Percentiles rank a stretch among this genome's conserved stretches.
These are phyloP conservation scores for Lagorchestes hirsutus DNA, from an alignment of 2,797 vertebrate genomes.

Conservation along the genomic window DNA sequence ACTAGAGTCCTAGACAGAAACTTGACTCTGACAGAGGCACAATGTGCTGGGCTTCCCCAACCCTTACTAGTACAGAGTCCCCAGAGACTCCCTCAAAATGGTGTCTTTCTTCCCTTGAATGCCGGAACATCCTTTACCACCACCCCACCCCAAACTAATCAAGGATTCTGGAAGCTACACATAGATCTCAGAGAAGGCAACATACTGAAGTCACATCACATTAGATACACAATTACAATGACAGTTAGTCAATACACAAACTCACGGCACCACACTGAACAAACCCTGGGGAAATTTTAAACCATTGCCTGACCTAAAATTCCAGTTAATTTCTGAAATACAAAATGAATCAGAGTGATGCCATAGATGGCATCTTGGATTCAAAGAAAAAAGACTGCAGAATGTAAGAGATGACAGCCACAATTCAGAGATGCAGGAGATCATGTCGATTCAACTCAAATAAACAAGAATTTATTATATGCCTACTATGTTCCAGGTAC, in stretches of 20 bases:
- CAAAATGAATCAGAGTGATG: slow-evolving; percentile 80
- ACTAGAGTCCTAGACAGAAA: neutral
- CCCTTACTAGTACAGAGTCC: neutral
- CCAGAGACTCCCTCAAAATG: slow-evolving; percentile 6
- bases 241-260: slow-evolving; percentile 67
- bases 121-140: neutral
- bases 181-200: slow-evolving; percentile 64
- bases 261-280: slow-evolving; percentile 68
- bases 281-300: slow-evolving; percentile 74
- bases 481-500: neutral
- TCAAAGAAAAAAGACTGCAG: slow-evolving; percentile 60
- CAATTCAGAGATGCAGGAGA: slow-evolving; percentile 74
- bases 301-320: slow-evolving; percentile 76
- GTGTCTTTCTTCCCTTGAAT: slow-evolving; percentile 48
- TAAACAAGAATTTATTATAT: neutral
- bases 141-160: neutral
- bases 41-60: neutral
- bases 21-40: neutral
- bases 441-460: slow-evolving; percentile 68
- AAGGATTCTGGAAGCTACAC: slow-evolving; percentile 68
- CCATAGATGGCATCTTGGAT: slow-evolving; percentile 69
- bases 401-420: slow-evolving; percentile 70
- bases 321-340: slow-evolving; percentile 73
- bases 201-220: slow-evolving; percentile 60
- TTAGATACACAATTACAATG: slow-evolving; percentile 62